These are phyloP conservation scores for Sebastes flavidus DNA, from an alignment of 2,797 vertebrate genomes.

Conservation along the genomic window DNA sequence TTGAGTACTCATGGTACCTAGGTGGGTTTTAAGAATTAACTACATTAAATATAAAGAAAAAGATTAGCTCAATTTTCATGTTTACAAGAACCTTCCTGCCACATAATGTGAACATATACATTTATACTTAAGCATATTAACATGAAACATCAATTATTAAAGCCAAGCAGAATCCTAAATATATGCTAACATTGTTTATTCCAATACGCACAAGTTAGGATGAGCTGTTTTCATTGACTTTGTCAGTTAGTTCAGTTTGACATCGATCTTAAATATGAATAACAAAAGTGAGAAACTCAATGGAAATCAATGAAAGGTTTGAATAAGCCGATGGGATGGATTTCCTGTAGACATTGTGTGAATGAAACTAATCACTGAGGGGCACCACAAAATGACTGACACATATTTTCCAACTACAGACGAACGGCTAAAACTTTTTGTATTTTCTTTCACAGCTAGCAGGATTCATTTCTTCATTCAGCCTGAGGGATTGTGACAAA, in stretches of 20 bases:
- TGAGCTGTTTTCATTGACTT: conserved; percentile 1
- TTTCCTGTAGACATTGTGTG: conserved; percentile 9
- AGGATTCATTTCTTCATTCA: conserved; percentile 55
- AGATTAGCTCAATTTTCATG: not conserved
- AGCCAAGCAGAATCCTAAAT: not conserved
- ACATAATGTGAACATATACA: not conserved
- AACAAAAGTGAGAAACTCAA: not conserved
- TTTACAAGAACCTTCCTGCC: not conserved
- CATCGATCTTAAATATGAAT: conserved; percentile 10
- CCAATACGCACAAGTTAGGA: not conserved
- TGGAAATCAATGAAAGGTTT: not conserved
- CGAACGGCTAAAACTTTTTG: conserved; percentile 49
- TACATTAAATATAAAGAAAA: not conserved
- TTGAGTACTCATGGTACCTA: not conserved
- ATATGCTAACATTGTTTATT: not conserved
- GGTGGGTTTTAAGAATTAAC: not conserved
- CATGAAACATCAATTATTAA: not conserved
- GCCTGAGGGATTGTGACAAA: conserved; percentile 77
- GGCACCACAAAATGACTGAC: conserved; percentile 43
- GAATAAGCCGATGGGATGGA: not conserved
- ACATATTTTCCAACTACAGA: conserved; percentile 44
- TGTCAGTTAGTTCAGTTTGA: not conserved
- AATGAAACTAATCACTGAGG: conserved; percentile 34
- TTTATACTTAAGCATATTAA: not conserved
- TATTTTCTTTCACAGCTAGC: conserved; percentile 51